These are phyloP conservation scores for Scartelaos histophorus DNA, from an alignment of 2,113 vertebrate genomes.

Conservation along the genomic window DNA sequence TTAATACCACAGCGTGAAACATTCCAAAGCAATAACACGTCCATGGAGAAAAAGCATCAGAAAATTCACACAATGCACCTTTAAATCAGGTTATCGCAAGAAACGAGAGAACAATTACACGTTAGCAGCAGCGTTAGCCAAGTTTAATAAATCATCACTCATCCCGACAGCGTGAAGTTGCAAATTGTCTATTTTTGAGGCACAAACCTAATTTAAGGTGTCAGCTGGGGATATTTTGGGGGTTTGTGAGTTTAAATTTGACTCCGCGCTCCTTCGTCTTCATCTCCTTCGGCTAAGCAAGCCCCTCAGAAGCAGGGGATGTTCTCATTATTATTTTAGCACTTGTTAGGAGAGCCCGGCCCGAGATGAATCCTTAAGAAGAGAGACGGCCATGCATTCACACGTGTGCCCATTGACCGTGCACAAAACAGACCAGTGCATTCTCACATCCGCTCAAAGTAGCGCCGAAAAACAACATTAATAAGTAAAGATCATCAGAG, in stretches of 20 bases:
- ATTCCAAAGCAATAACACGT: too few relatives aligned
- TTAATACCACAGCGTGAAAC: too few relatives aligned
- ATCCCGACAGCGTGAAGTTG: background rate
- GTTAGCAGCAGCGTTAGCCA: background rate
- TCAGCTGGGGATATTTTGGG: slow-evolving; percentile 7
- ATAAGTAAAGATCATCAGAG: slow-evolving; percentile 44
- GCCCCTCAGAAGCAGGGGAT: slow-evolving; percentile 50
- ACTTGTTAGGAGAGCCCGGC: slow-evolving; percentile 62
- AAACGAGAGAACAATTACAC: slow-evolving; percentile 3
- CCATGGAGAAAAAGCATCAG: too few relatives aligned
- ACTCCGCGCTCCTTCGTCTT: slow-evolving; percentile 3
- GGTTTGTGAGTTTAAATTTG: slow-evolving; percentile 18
- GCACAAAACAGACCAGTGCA: slow-evolving; percentile 31
- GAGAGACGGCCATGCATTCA: slow-evolving; percentile 66
- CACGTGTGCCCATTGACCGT: slow-evolving; percentile 42
- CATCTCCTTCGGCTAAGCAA: slow-evolving; percentile 4
- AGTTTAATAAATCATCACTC: slow-evolving; percentile 9
- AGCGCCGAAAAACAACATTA: slow-evolving; percentile 35
- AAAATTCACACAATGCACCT: too few relatives aligned
- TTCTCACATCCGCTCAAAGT: slow-evolving; percentile 18
- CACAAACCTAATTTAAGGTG: background rate
- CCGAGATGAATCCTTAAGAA: slow-evolving; percentile 50
- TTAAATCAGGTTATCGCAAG: background rate
- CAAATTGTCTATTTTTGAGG: background rate
- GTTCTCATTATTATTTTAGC: slow-evolving; percentile 75